Base-by-base conservation (phyloP, 2,113 vertebrate genomes). In the Chascanopsetta lugubris region DNA sequence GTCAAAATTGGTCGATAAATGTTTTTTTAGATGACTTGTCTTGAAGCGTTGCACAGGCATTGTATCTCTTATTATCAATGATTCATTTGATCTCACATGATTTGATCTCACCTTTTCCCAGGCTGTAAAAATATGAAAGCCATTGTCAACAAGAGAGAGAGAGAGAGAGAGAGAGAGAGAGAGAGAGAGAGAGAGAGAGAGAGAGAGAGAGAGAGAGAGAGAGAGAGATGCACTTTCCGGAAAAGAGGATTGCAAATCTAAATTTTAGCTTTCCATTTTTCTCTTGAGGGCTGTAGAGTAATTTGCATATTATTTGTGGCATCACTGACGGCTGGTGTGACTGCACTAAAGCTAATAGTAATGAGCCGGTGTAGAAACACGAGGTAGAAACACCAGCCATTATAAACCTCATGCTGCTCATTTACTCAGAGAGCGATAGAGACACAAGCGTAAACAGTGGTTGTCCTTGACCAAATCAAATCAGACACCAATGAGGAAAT, bases 221-320 rank as follows among this genome's bases (percentile, higher is more conserved):
- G 51, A 65, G 29, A 38, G 26, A 50, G 46, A 47, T 36, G 40
- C 27, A 66, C 29, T 55, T 73, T 22, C 67, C 61, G 26, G 40
- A 50, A 48, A 62, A 22, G 24, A 55, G 40, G 17, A 36, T 30
- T 69, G 50, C 58, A 55, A 55, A 73, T 60, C 64, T 21, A 7
- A 3, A 1, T 20, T 79, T 54, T 49, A 54, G 24, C 17, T 58
- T 32, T 32, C 71, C 18, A 61, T 56, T 25, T 69, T 56, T 22
- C 10, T 61, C 29, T 32, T 55, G 46, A 50, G n/a, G 57, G 32
- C 38, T 45, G 34, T 42, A 47, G 61, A 70, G 30, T 12, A 30
- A 78, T 55, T 29, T 43, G 22, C 18, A 67, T 61, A 47, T 56
- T 10, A 59, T 65, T 65, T 66, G 29, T 38, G 11, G 6, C 3